phyloP scores from a whole-genome alignment of 2,113 vertebrate species.

The Hyla sarda region DNA sequence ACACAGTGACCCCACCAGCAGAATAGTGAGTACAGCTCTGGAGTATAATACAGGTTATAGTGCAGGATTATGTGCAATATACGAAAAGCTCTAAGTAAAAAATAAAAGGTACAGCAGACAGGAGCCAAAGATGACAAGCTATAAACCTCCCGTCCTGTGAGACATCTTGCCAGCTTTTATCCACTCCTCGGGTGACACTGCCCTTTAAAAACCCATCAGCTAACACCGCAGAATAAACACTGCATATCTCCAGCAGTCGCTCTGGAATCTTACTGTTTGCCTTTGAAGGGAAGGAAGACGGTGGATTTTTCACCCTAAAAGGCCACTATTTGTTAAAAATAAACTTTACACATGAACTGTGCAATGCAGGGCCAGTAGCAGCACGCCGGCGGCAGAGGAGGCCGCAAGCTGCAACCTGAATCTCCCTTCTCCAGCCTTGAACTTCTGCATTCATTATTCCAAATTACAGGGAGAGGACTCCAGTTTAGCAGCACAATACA shows the following conservation, averaged over 20 bases:
- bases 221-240: conserved; percentile 31
- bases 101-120: too few species aligned
- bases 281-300: conserved; percentile 59
- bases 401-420: conserved; percentile 70
- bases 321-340: conserved; percentile 66
- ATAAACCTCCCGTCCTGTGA: neutral
- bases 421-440: conserved; percentile 70
- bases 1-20: too few species aligned
- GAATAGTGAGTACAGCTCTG: too few species aligned
- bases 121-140: neutral
- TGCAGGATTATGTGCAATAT: too few species aligned
- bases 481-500: conserved; percentile 72
- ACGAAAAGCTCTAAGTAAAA: too few species aligned
- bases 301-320: conserved; percentile 64
- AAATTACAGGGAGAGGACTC: conserved; percentile 77
- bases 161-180: neutral
- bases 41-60: too few species aligned
- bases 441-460: conserved; percentile 78
- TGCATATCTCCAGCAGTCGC: conserved; percentile 53
- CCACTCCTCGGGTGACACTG: neutral
- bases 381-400: conserved; percentile 64
- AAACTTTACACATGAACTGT: conserved; percentile 63
- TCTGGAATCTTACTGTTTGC: conserved; percentile 49
- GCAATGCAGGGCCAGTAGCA: conserved; percentile 64
- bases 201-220: conserved; percentile 4